Percentiles rank a stretch among this genome's conserved stretches.
These are phyloP conservation scores for Caenorhabditis remanei DNA, from an alignment of 1,140 invertebrate genomes.

Conservation along the genomic window DNA sequence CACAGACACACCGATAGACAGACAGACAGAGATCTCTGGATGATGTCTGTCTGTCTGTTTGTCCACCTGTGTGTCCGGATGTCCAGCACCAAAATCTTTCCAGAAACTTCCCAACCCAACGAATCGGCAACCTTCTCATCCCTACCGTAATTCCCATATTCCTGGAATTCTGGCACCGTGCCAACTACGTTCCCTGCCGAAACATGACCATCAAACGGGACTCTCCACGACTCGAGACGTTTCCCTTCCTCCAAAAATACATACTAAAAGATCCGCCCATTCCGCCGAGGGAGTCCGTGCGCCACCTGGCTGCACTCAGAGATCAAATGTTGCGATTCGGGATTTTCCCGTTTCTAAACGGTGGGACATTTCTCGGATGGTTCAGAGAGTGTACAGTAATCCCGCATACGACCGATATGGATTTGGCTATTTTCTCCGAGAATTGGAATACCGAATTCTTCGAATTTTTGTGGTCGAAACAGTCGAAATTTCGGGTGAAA, in stretches of 20 bases:
- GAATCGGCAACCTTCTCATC: not conserved
- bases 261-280: constrained; percentile 2
- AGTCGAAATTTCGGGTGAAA: constrained; percentile 11
- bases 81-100: not conserved
- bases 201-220: not conserved
- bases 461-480: not conserved
- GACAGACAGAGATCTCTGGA: too few relatives aligned
- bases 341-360: constrained; percentile 52
- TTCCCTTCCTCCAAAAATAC: constrained; percentile 4
- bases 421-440: constrained; percentile 40
- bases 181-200: not conserved
- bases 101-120: not conserved
- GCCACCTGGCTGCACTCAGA: not conserved
- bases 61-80: too few relatives aligned
- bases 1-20: too few relatives aligned
- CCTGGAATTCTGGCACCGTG: constrained; percentile 10
- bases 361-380: constrained; percentile 50
- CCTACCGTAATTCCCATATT: constrained; percentile 11
- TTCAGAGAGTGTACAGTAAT: constrained; percentile 55
- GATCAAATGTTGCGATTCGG: not conserved
- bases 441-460: constrained; percentile 44
- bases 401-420: constrained; percentile 46
- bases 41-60: too few relatives aligned
- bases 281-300: not conserved
- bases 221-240: not conserved